These are phyloP conservation scores for Parnassius glacialis DNA, from an alignment of 2,888 invertebrate genomes.

Conservation along the genomic window DNA sequence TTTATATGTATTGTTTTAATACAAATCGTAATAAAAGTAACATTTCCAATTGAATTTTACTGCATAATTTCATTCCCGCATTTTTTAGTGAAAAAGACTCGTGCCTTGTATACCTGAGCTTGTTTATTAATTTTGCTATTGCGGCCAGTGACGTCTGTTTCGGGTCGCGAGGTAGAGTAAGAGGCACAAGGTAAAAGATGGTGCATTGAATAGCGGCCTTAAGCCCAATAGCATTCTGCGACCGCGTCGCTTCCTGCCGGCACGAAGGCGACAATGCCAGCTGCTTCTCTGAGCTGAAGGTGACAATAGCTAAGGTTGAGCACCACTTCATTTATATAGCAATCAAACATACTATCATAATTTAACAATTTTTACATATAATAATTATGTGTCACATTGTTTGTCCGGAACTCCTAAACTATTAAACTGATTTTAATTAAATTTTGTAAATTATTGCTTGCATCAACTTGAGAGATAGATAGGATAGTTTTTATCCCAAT, in stretches of 20 bases:
- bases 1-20: too few relatives aligned
- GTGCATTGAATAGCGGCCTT: slow-evolving; percentile 80
- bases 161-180: slow-evolving; percentile 71
- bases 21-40: too few relatives aligned
- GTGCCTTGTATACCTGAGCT: neutral
- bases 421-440: too few relatives aligned
- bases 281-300: slow-evolving; percentile 66
- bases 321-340: slow-evolving; percentile 37
- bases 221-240: slow-evolving; percentile 79
- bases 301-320: slow-evolving; percentile 70
- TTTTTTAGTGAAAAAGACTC: slow-evolving; percentile 18
- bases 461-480: too few relatives aligned
- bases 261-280: slow-evolving; percentile 75
- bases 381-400: too few relatives aligned
- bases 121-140: slow-evolving; percentile 31
- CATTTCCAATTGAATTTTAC: too few relatives aligned
- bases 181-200: slow-evolving; percentile 81
- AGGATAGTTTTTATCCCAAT: too few relatives aligned
- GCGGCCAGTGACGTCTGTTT: slow-evolving; percentile 50
- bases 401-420: too few relatives aligned
- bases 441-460: too few relatives aligned
- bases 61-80: neutral
- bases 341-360: too few relatives aligned
- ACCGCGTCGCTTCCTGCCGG: slow-evolving; percentile 77
- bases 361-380: too few relatives aligned